These are phyloP conservation scores for Colaptes auratus DNA, from an alignment of 2,113 vertebrate genomes.

Conservation along the genomic window DNA sequence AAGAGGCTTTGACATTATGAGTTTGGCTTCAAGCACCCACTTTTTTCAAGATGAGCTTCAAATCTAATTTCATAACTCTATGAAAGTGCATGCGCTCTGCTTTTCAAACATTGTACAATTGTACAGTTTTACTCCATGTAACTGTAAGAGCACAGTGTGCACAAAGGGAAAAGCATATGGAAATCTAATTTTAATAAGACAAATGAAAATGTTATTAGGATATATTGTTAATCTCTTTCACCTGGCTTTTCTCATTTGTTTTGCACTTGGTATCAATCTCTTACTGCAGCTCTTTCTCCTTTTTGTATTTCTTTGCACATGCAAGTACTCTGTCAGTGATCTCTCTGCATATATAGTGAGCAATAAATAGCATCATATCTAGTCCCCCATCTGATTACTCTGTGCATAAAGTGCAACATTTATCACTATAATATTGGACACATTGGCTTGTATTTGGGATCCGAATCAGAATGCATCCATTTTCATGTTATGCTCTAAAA, in stretches of 20 bases:
- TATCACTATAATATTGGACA: background rate
- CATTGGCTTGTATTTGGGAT: background rate
- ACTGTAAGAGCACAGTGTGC: background rate
- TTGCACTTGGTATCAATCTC: conserved; percentile 29
- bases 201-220: conserved; percentile 10
- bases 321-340: background rate
- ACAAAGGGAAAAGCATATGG: background rate
- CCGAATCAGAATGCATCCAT: background rate
- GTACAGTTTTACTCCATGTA: background rate
- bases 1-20: background rate
- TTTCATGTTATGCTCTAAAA: background rate
- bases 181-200: conserved; percentile 35
- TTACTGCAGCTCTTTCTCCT: background rate
- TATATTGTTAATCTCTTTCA: conserved; percentile 24
- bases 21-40: background rate
- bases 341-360: background rate
- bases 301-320: conserved; percentile 26
- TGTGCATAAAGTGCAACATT: conserved; percentile 22
- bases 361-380: conserved; percentile 38
- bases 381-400: conserved; percentile 32
- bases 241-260: background rate
- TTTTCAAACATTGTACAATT: background rate
- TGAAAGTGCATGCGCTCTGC: background rate
- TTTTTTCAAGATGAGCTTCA: background rate
- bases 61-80: background rate